Conservation (phyloP, 2,888 invertebrate genomes). For the Cryptus armator region DNA sequence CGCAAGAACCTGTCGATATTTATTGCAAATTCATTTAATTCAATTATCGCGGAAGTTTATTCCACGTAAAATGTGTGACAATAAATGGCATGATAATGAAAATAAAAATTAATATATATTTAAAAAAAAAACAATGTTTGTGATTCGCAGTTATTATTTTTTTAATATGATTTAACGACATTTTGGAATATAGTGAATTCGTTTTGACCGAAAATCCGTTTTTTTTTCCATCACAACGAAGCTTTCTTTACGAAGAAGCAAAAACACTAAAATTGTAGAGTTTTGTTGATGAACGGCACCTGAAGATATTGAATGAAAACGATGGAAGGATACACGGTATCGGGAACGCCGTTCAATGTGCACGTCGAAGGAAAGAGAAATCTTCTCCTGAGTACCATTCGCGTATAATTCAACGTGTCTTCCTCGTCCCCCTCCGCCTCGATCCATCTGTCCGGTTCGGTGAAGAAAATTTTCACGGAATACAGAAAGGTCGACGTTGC, state of each 20-base stretch:
- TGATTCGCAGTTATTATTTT: not conserved
- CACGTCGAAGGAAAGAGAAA: slow-evolving; percentile 71
- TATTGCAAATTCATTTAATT: slow-evolving; percentile 7
- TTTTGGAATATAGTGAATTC: no score
- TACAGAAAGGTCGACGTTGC: slow-evolving; percentile 63
- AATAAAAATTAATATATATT: no score
- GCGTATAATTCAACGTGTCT: slow-evolving; percentile 42
- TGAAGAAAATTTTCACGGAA: slow-evolving; percentile 64
- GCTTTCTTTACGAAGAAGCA: no score
- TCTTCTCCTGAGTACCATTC: slow-evolving; percentile 51
- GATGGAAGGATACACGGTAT: slow-evolving; percentile 62
- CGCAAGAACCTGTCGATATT: slow-evolving; percentile 64
- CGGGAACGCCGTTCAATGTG: slow-evolving; percentile 63
- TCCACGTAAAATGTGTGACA: not conserved
- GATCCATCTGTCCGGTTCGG: slow-evolving; percentile 65
- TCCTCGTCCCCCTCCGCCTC: slow-evolving; percentile 43
- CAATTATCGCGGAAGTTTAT: not conserved
- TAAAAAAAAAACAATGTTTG: not conserved
- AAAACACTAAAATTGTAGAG: no score
- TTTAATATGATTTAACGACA: not conserved
- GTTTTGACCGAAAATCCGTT: no score
- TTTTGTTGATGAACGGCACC: slow-evolving; percentile 16
- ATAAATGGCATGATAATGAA: not conserved
- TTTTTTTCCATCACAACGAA: no score
- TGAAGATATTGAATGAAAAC: slow-evolving; percentile 63